Percentiles rank a stretch among this genome's conserved stretches.
Evolutionary conservation across 2,888 invertebrate species (phyloP).

Genomic region (Chrysolina haemoptera): DNA sequence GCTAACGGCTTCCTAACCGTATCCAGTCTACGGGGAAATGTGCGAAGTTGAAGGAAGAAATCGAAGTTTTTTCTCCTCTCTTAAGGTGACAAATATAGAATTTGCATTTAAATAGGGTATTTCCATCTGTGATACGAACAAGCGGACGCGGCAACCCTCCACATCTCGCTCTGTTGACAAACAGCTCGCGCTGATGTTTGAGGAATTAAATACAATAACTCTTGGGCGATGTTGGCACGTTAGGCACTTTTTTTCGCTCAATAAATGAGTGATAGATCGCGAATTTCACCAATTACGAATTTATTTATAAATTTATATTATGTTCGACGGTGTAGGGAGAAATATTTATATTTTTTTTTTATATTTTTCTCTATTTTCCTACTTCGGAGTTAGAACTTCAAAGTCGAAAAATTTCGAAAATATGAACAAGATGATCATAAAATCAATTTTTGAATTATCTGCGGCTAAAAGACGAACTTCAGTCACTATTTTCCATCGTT

Average conservation of each 20-base stretch:
- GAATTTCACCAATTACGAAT: too few relatives aligned
- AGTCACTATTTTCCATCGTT: too few relatives aligned
- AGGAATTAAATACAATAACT: conserved; percentile 26
- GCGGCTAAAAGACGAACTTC: too few relatives aligned
- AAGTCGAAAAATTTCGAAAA: too few relatives aligned
- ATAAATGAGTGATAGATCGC: not conserved
- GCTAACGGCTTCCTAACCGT: conserved; percentile 38
- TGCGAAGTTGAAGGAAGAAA: conserved; percentile 67
- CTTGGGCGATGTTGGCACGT: not conserved
- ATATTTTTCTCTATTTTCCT: too few relatives aligned
- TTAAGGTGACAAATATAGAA: conserved; percentile 77
- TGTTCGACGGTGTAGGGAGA: too few relatives aligned
- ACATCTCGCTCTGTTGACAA: conserved; percentile 20
- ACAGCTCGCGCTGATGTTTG: conserved; percentile 26
- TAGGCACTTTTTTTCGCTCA: not conserved
- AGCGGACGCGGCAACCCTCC: conserved; percentile 14
- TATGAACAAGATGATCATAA: too few relatives aligned
- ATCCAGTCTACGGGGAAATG: conserved; percentile 65
- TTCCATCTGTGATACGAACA: conserved; percentile 73
- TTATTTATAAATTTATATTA: too few relatives aligned
- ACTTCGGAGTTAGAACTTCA: too few relatives aligned
- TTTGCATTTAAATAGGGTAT: conserved; percentile 80
- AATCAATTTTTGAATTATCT: too few relatives aligned
- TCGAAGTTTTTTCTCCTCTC: conserved; percentile 68
- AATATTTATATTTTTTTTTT: too few relatives aligned